Evolutionary conservation across 2,113 vertebrate species (phyloP), one percentile per base, ranked within the genome.

Genomic region (Lampris megalopsis): DNA sequence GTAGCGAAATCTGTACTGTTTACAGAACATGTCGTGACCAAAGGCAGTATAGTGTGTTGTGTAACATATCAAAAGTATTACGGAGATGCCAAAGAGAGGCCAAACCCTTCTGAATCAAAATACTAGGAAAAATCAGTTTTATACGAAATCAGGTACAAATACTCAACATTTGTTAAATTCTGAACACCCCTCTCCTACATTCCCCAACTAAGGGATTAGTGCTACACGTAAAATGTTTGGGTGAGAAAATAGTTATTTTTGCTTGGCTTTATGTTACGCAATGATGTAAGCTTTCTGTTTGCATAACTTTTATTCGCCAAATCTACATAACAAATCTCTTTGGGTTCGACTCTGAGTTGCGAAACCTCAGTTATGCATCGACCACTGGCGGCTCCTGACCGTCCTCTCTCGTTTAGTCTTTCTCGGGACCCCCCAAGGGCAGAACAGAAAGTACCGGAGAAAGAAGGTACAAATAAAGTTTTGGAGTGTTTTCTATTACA

Each of bases 71-170:
- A 60, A 11, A 83, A 63, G 62, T 69, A 80, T 87, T 84, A 76
- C 63, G 1, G 50, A 59, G 24, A 83, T 79, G 71, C 84, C 81
- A 86, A 77, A 70, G 50, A 24, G 24, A 24, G 24, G 24, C 24
- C 24, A 24, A 24, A 3, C 6, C 68, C 77, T 58, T 72, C 13
- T 2, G 73, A 86, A 64, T 77, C 52, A 70, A 80, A 83, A 84
- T 77, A 64, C 54, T 83, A 90, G 85, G 86, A 90, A 87, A 88
- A 89, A 86, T 80, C 83, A 9, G 43, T 48, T 40, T 78, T 86
- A 81, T 61, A 67, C 68, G n/a, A 68, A 84, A 71, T 87, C 83
- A 79, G 86, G 83, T 43, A 75, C 63, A 76, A 87, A 83, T 71
- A 87, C 63, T 68, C 9, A 3, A 83, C 85, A 85, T 78, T 82